These are phyloP conservation scores for Sylvia borin DNA, from an alignment of 2,797 vertebrate species.

Conservation along the genomic window DNA sequence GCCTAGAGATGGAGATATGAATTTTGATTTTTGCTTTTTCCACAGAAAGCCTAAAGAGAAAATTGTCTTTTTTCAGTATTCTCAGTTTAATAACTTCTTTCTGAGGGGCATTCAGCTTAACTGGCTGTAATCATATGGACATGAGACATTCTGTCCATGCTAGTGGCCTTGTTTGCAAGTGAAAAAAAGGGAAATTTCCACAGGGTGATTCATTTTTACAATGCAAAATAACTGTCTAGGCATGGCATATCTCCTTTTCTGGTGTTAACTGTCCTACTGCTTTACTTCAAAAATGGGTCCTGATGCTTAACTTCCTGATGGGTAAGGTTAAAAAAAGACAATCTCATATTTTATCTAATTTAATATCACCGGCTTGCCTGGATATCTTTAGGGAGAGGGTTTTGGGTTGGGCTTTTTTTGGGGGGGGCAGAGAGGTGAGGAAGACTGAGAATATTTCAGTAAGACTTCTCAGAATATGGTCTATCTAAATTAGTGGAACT, in stretches of 20 bases:
- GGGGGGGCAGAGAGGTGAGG: accelerated
- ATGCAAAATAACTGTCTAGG: neutral
- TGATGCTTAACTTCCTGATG: neutral
- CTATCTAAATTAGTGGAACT: neutral
- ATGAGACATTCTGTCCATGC: neutral
- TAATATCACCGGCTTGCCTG: neutral
- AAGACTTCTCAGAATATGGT: neutral
- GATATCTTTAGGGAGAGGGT: neutral
- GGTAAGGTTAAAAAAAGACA: neutral
- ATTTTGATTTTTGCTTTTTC: neutral
- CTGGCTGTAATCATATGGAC: neutral
- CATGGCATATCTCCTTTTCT: neutral
- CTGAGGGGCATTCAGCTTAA: neutral
- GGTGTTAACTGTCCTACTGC: neutral
- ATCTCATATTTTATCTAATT: neutral
- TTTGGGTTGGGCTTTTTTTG: accelerated
- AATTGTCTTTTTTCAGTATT: neutral
- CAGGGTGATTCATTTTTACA: neutral
- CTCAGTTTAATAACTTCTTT: neutral
- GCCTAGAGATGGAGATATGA: neutral
- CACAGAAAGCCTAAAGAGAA: neutral
- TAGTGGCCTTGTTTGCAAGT: neutral
- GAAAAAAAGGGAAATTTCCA: neutral
- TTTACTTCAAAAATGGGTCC: neutral
- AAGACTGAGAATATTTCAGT: neutral